Percentiles rank a stretch among this genome's conserved stretches.
These are phyloP conservation scores for Hyposoter didymator DNA, from an alignment of 2,888 invertebrate species.

Conservation along the genomic window DNA sequence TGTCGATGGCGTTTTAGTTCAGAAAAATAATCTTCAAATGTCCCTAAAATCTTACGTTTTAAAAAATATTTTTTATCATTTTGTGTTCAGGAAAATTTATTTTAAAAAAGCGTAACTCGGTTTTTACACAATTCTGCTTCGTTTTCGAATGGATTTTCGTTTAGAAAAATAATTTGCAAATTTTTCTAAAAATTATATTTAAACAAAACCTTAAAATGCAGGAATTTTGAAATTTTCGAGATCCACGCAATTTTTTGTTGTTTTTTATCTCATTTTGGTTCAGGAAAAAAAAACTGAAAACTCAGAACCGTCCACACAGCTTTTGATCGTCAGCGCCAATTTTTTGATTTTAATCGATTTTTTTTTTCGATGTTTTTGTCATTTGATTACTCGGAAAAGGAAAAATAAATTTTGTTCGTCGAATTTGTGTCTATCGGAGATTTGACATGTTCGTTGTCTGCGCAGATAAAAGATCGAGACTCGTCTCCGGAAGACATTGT, in stretches of 20 bases:
- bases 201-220: neutral
- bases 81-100: neutral
- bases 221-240: neutral
- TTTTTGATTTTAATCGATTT: neutral
- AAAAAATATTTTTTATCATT: neutral
- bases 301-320: too few species aligned
- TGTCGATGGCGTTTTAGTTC: too few species aligned
- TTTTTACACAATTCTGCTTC: too few species aligned
- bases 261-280: slow-evolving; percentile 1
- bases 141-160: too few species aligned
- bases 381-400: neutral
- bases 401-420: neutral
- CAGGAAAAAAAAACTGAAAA: neutral
- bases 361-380: neutral
- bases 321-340: neutral
- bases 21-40: too few species aligned
- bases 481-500: too few species aligned
- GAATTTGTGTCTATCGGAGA: slow-evolving; percentile 53
- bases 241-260: neutral
- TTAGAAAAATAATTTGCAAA: too few species aligned
- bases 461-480: slow-evolving; percentile 11
- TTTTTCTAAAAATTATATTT: too few species aligned
- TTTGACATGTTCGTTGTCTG: slow-evolving; percentile 43
- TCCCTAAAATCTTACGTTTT: too few species aligned
- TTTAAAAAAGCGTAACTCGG: neutral